These are phyloP conservation scores for Saxidomus purpurata DNA, from an alignment of 1,140 invertebrate species.

Conservation along the genomic window DNA sequence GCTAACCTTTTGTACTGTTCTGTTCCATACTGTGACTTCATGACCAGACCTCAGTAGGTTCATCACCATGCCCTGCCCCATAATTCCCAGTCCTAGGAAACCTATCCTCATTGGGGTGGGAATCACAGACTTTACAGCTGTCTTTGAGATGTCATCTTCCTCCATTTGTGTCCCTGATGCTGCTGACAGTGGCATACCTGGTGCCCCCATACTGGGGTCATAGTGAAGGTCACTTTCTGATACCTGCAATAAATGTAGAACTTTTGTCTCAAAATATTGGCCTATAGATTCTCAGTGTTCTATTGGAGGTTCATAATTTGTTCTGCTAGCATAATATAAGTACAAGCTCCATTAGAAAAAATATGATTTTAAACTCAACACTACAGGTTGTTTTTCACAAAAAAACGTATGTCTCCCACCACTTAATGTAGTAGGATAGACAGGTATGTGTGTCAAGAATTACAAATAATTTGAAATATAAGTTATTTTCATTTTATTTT, in stretches of 20 bases:
- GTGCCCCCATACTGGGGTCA: slow-evolving; percentile 45
- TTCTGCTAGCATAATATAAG: too few relatives aligned
- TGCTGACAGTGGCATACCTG: slow-evolving; percentile 54
- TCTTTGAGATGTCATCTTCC: slow-evolving; percentile 61
- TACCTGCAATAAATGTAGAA: slow-evolving; percentile 50
- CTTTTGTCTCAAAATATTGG: too few relatives aligned
- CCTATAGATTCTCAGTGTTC: too few relatives aligned
- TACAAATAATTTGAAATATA: too few relatives aligned
- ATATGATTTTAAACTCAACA: too few relatives aligned
- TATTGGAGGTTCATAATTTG: too few relatives aligned
- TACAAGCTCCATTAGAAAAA: too few relatives aligned
- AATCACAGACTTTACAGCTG: slow-evolving; percentile 88
- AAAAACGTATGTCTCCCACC: too few relatives aligned
- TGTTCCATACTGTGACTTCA: slow-evolving; percentile 97
- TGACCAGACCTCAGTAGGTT: slow-evolving; percentile 98
- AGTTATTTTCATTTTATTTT: too few relatives aligned
- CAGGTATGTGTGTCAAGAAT: too few relatives aligned
- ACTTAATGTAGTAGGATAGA: too few relatives aligned
- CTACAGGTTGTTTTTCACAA: too few relatives aligned
- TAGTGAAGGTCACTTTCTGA: slow-evolving; percentile 60
- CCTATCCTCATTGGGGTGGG: slow-evolving; percentile 96
- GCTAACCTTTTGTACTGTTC: slow-evolving; percentile 95
- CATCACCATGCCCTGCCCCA: slow-evolving; percentile 97
- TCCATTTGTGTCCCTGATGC: slow-evolving; percentile 75
- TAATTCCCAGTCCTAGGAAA: slow-evolving; percentile 97